These are phyloP conservation scores for Sepiola atlantica DNA, from an alignment of 2,888 invertebrate species.

Conservation along the genomic window DNA sequence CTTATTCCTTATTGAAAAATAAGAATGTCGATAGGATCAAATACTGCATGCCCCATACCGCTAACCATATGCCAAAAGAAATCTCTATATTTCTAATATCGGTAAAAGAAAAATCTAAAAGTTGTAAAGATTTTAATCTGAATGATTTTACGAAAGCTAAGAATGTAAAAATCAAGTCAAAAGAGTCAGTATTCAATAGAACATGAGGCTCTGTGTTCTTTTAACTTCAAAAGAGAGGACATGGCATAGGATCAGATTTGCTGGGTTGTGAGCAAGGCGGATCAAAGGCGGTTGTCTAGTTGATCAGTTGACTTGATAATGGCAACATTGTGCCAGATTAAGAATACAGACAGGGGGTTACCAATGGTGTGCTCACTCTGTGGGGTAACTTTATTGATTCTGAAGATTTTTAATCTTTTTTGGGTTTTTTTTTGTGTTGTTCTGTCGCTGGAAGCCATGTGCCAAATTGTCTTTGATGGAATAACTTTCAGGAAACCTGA, in stretches of 20 bases:
- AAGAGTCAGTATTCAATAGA: background rate
- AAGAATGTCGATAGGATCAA: background rate
- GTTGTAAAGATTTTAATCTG: background rate
- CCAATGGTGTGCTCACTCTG: background rate
- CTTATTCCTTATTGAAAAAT: too few relatives aligned
- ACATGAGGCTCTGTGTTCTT: background rate
- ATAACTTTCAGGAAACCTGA: background rate
- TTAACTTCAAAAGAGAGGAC: background rate
- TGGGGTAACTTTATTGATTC: conserved; percentile 4
- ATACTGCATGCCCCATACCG: background rate
- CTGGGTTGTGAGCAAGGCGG: background rate
- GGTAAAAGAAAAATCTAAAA: background rate
- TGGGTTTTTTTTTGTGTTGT: background rate
- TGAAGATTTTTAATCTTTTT: background rate
- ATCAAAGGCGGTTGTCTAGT: background rate
- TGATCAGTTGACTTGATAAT: conserved; percentile 8
- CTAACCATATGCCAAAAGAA: background rate
- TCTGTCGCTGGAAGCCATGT: background rate
- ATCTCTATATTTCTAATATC: background rate
- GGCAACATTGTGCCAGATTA: background rate
- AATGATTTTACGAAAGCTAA: background rate
- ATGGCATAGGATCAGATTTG: background rate
- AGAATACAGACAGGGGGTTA: background rate
- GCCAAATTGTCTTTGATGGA: conserved; percentile 10
- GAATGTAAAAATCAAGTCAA: conserved; percentile 4